Conservation (phyloP, 2,888 invertebrate genomes). For the Heliothis peltigera region DNA sequence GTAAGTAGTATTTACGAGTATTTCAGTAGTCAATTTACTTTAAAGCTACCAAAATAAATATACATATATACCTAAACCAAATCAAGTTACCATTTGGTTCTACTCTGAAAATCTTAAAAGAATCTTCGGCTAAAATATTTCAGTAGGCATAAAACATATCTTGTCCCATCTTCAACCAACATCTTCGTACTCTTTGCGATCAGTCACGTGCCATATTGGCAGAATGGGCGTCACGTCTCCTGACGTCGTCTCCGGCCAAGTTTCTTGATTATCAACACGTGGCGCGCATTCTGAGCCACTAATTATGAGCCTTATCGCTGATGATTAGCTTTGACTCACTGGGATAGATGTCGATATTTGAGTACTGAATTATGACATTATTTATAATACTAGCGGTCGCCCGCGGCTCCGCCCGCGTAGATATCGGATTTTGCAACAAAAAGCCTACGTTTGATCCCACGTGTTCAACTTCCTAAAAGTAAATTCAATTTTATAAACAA, state of each 20-base stretch:
- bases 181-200: conserved; percentile 61
- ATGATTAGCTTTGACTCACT: conserved; percentile 61
- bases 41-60: too few species aligned
- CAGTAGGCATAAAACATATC: conserved; percentile 31
- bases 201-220: conserved; percentile 79
- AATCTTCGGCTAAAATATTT: neutral
- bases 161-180: conserved; percentile 20
- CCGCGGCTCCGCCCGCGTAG: too few species aligned
- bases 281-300: conserved; percentile 77
- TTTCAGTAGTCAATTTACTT: too few species aligned
- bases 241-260: conserved; percentile 79
- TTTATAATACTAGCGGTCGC: too few species aligned
- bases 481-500: too few species aligned
- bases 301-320: conserved; percentile 67
- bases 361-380: neutral
- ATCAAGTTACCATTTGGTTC: too few species aligned
- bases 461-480: too few species aligned
- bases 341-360: conserved; percentile 34
- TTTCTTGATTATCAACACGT: conserved; percentile 87
- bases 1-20: too few species aligned
- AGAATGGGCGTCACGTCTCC: conserved; percentile 82
- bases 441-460: too few species aligned
- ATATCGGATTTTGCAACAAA: too few species aligned
- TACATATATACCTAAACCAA: too few species aligned
- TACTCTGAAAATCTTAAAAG: too few species aligned